Conservation (phyloP, 2,797 vertebrate species). For the Micromesistius poutassou region DNA sequence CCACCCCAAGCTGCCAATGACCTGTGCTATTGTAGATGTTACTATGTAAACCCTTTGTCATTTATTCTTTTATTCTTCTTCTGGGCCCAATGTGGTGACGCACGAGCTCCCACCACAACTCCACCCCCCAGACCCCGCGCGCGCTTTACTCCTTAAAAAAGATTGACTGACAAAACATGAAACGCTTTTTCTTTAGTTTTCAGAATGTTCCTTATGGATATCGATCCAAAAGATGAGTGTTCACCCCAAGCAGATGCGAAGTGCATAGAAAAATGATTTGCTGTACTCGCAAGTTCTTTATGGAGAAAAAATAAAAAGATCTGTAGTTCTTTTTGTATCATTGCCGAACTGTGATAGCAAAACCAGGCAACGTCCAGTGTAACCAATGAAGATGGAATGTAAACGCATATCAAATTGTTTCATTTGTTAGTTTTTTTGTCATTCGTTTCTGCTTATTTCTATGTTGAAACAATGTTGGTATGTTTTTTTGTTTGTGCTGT, state of each 20-base stretch:
- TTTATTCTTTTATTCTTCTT: conserved; percentile 62
- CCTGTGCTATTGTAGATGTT: conserved; percentile 93
- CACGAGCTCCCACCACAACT: conserved; percentile 69
- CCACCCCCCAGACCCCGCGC: not conserved
- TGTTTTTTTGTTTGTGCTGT: conserved; percentile 80
- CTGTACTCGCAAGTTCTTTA: conserved; percentile 79
- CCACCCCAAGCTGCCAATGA: conserved; percentile 71
- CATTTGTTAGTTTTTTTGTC: conserved; percentile 54
- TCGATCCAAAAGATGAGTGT: not conserved
- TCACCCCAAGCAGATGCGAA: not conserved
- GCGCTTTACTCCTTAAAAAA: conserved; percentile 59
- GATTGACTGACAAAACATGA: conserved; percentile 41
- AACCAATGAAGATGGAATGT: conserved; percentile 77
- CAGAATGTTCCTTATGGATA: conserved; percentile 47
- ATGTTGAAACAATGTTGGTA: conserved; percentile 30
- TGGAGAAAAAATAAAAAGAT: conserved; percentile 74
- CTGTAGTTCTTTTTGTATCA: conserved; percentile 86
- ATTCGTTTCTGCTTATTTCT: conserved; percentile 52
- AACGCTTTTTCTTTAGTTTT: conserved; percentile 72
- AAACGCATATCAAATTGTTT: conserved; percentile 71
- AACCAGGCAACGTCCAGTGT: conserved; percentile 84
- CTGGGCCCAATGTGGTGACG: conserved; percentile 87
- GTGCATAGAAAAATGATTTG: conserved; percentile 67
- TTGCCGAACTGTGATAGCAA: conserved; percentile 88
- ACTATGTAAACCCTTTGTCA: conserved; percentile 88